A percentile compares a stretch with the other conserved stretches of the same genome.
phyloP scores from a whole-genome alignment of 1,140 invertebrate genomes.

The Holotrichia oblita region DNA sequence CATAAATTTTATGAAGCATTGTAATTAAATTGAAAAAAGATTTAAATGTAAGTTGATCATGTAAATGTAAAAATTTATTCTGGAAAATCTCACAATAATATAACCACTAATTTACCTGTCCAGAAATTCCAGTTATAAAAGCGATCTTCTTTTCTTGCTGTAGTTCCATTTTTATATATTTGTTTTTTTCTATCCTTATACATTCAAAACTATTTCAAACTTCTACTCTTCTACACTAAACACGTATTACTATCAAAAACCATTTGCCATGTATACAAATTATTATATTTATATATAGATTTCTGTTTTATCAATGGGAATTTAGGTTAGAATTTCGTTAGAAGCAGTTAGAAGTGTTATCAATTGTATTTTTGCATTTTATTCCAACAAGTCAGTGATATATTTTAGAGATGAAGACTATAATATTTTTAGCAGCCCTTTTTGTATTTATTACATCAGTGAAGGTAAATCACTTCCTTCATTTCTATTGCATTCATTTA shows the following conservation, averaged over 20 bases:
- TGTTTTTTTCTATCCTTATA: neutral
- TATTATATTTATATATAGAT: neutral
- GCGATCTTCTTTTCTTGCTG: conserved; percentile 70
- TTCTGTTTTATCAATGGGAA: conserved; percentile 39
- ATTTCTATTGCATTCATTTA: neutral
- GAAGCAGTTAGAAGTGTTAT: too few species aligned
- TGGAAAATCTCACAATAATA: conserved; percentile 13
- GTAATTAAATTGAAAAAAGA: neutral
- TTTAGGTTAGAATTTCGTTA: too few species aligned
- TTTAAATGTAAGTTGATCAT: neutral
- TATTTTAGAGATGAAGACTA: neutral
- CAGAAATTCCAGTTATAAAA: conserved; percentile 91
- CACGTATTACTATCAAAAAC: conserved; percentile 19
- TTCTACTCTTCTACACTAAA: neutral
- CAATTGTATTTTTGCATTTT: neutral
- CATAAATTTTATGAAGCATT: too few species aligned
- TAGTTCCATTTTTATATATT: conserved; percentile 38
- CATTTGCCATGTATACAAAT: conserved; percentile 40
- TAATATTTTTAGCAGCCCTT: neutral
- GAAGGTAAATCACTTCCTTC: neutral
- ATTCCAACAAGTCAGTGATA: neutral
- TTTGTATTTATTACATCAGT: neutral
- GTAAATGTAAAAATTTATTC: neutral
- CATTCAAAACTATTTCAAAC: neutral
- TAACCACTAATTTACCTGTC: conserved; percentile 74